Conservation (phyloP, 1,140 invertebrate species). For the Saxidomus purpurata region DNA sequence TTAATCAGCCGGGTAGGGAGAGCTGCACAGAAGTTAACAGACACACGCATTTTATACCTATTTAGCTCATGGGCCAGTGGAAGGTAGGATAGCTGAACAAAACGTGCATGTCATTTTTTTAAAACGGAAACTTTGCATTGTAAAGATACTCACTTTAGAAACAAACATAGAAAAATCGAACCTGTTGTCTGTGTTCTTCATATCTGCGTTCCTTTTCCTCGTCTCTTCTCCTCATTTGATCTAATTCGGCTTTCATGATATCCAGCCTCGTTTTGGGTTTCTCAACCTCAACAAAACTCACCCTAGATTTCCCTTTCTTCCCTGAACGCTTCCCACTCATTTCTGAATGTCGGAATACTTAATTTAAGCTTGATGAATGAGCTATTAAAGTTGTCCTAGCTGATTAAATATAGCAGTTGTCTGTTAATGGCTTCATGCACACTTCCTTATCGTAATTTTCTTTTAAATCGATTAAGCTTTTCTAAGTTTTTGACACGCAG, state of each 20-base stretch:
- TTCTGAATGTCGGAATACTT: not conserved
- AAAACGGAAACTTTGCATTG: too few relatives aligned
- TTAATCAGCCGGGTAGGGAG: too few relatives aligned
- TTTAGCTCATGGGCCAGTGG: too few relatives aligned
- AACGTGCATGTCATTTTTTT: too few relatives aligned
- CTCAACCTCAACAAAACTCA: slow-evolving; percentile 57
- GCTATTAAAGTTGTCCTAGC: not conserved
- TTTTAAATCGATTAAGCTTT: not conserved
- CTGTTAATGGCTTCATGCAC: not conserved
- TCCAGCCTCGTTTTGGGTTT: slow-evolving; percentile 16
- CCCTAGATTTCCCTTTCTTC: slow-evolving; percentile 54
- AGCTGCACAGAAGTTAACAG: too few relatives aligned
- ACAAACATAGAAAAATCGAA: not conserved
- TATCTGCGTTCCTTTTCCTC: slow-evolving; percentile 24
- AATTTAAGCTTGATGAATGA: not conserved
- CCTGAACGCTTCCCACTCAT: slow-evolving; percentile 54
- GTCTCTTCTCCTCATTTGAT: slow-evolving; percentile 44
- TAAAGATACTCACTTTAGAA: too few relatives aligned
- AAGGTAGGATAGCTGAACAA: too few relatives aligned
- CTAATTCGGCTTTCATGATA: slow-evolving; percentile 43
- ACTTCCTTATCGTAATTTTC: not conserved
- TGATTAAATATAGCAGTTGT: not conserved
- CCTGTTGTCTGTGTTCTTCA: slow-evolving; percentile 38
- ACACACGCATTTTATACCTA: too few relatives aligned
- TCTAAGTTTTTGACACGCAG: not conserved